Base-by-base conservation (phyloP, 2,797 vertebrate species). In the Martes flavigula region DNA sequence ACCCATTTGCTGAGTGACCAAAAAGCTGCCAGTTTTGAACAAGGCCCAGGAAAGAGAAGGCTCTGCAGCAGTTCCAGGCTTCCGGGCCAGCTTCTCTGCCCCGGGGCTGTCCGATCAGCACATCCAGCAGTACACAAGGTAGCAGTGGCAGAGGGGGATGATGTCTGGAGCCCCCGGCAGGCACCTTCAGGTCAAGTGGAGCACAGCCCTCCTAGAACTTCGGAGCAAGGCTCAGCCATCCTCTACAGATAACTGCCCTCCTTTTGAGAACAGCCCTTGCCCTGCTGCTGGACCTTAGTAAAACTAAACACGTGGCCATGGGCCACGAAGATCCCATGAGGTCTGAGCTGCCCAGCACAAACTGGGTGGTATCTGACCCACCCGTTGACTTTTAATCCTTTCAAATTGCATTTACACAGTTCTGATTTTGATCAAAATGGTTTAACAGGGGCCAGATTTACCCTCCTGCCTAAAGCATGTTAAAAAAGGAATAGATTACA, bases 41-140 rank as follows among this genome's bases (percentile, higher is more conserved):
- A 35, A 30, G 27, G 20, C 66, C 12, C 43, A 54, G 92, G 56
- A 46, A 46, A 89, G 78, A 7, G 17, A 62, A n/a, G 25, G 86
- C 27, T 27, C 43, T 54, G 17, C 27, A n/a, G 1, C 0, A 35
- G 72, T 38, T 79, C 68, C 32, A 23, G 62, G 17, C 27, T 4
- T 25, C 64, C 20, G 25, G 21, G 7, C 40, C 38, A 48, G 32
- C 51, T 60, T 27, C 75, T 81, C 32, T 1, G 51, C 40, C 64
- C 3, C 32, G 3, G 6, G 23, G 13, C 77, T n/a, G 2, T 1
- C 3, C 8, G 20, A 58, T 8, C 75, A 81, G 75, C 20, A 32
- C 32, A 23, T 23, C 17, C 46, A 30, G 0, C 1, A 2, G 23
- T 20, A 3, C 6, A 1, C 18, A 25, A 72, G 25, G 25, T 25